Evolutionary conservation across 2,113 vertebrate species (phyloP), one percentile per base, ranked within the genome.

Genomic region (Condylura cristata): DNA sequence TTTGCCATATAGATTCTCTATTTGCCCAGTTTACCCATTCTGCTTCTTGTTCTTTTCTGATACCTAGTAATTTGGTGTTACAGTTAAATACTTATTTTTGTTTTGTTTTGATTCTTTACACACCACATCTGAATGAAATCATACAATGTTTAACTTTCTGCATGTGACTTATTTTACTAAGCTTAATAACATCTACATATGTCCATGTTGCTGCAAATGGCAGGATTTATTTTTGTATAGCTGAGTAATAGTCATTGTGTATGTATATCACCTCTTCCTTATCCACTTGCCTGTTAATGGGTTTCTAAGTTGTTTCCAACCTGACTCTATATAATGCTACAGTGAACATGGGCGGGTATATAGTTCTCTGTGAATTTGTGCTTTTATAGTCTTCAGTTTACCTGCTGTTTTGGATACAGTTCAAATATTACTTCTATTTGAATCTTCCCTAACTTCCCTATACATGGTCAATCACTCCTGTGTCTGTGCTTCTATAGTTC

Each of bases 391-490:
- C 9, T 6, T 60, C 24, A 22, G 9, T 26, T 10, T 65, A 30
- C 11, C 63, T 32, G 30, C 32, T 65, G 5, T 28, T 81, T 51
- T 37, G 68, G 48, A 17, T 72, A 8, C 24, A 66, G 63, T 61
- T 90, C 30, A 46, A 41, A 13, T 78, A 5, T 39, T 34, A 34
- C 32, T 4, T 66, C 4, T 20, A 0, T 22, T 6, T 44, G 22
- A 30, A 6, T n/a, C 65, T 53, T 56, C 41, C 41, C 11, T 6
- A 9, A 0, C 3, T 41, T 1, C 7, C 22, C 10, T 8, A 17
- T 7, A 2, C 14, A 17, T 34, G 6, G 0, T 46, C 37, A 13
- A 24, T 70, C 32, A 9, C 46, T 56, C 28, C 1, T 20, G 16
- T 53, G 24, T 90, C 65, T 61, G 32, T 78, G 91, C 7, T 51